Base-by-base conservation (phyloP, 2,888 invertebrate genomes). In the Xanthia togata region DNA sequence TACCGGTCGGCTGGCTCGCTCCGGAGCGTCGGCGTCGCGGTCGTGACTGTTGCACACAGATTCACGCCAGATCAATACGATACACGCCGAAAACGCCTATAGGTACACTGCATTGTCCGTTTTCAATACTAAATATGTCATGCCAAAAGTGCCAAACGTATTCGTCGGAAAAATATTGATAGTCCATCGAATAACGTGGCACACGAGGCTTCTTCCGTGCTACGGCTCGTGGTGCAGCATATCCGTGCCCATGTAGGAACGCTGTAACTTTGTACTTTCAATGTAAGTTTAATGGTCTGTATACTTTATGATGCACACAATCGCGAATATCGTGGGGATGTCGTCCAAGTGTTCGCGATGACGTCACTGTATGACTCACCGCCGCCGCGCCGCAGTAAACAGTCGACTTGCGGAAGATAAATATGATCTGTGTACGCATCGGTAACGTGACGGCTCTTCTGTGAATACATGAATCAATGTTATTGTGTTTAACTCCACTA, bases 311-410 rank as follows among this genome's bases (percentile, higher is more conserved):
- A 77, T 71, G 41, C 53, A 50, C 26, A 55, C 23, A 41, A 62
- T 26, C 57, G 26, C 55, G 4, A 57, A 57, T 63, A 44, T 60
- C 50, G 64, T n/a, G 55, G 62, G 70, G 74, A 74, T 73, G 60
- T 73, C 80, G 77, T 65, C 71, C 73, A 84, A 84, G 73, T 69
- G 64, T 73, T 50, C 23, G 14, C 53, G 35, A 35, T 78, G 82
- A 78, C 77, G 84, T 82, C 80, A 85, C 47, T 20, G 35, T 50
- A 65, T 84, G 84, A 85, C 59, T 85, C 84, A 85, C 70, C 73
- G 72, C 60, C 44, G n/a, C n/a, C n/a, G n/a, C n/a, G n/a, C n/a
- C n/a, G 50, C 57, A 73, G 73, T 73, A 79, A 79, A 76, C 64
- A 79, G 41, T 38, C 60, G 47, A 68, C n/a, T 63, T 50, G 70